Percentiles rank a stretch among this genome's conserved stretches.
These are phyloP conservation scores for Psittacus erithacus DNA, from an alignment of 2,113 vertebrate species.

Conservation along the genomic window DNA sequence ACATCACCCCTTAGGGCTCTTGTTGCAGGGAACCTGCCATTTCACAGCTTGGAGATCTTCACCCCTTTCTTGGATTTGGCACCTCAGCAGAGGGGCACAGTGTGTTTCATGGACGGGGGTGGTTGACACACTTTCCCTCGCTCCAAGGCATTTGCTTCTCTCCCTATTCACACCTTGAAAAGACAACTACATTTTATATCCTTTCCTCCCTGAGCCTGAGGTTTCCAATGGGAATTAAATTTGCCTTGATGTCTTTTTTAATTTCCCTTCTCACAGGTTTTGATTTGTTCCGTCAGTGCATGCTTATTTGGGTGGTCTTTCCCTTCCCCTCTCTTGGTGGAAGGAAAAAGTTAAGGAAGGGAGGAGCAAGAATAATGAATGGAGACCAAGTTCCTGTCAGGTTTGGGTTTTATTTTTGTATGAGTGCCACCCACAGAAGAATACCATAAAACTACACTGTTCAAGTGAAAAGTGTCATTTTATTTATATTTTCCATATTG, in stretches of 20 bases:
- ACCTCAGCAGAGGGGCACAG: neutral
- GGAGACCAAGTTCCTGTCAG: neutral
- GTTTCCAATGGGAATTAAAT: neutral
- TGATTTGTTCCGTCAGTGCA: neutral
- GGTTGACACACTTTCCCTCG: neutral
- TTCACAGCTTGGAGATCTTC: neutral
- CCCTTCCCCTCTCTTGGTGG: neutral
- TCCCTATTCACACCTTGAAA: neutral
- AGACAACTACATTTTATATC: neutral
- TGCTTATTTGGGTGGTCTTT: neutral
- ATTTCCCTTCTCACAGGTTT: neutral
- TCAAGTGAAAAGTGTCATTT: neutral
- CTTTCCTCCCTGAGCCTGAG: neutral
- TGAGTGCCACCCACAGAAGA: neutral
- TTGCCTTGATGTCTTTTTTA: neutral
- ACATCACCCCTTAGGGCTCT: neutral
- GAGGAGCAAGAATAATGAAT: neutral
- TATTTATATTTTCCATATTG: neutral
- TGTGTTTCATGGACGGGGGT: rapidly evolving
- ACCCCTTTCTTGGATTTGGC: rapidly evolving
- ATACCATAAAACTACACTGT: neutral
- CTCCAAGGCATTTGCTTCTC: neutral
- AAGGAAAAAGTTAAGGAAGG: neutral
- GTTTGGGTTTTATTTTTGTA: neutral
- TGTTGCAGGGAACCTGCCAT: neutral